phyloP scores from a whole-genome alignment of 2,113 vertebrate genomes.

The Daphoenositta chrysoptera region DNA sequence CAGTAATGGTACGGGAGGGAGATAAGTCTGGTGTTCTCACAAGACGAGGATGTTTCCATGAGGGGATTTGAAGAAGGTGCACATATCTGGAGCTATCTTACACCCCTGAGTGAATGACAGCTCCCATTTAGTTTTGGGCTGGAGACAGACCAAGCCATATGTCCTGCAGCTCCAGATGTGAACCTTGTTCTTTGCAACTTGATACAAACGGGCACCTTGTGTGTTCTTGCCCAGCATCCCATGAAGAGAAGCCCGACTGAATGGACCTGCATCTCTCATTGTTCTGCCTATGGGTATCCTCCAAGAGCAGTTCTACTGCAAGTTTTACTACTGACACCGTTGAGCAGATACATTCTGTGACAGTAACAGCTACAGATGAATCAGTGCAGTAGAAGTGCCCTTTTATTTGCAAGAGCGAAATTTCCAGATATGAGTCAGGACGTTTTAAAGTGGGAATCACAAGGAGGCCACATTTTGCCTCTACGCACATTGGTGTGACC shows the following conservation, averaged over 20 bases:
- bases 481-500: neutral
- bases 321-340: neutral
- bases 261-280: neutral
- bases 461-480: neutral
- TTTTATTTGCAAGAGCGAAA: neutral
- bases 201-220: neutral
- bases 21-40: neutral
- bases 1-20: neutral
- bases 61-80: neutral
- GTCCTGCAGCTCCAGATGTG: neutral
- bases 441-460: neutral
- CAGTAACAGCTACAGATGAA: neutral
- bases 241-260: neutral
- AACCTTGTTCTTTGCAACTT: neutral
- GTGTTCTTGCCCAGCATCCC: neutral
- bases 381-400: neutral
- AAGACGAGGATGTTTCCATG: fast-evolving
- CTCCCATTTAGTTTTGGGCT: neutral
- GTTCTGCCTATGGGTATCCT: neutral
- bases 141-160: neutral
- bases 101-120: neutral
- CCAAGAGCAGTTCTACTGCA: neutral
- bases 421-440: neutral
- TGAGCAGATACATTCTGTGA: neutral
- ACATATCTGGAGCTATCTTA: neutral